phyloP scores from a whole-genome alignment of 2,797 vertebrate genomes.

The Rhincodon typus region DNA sequence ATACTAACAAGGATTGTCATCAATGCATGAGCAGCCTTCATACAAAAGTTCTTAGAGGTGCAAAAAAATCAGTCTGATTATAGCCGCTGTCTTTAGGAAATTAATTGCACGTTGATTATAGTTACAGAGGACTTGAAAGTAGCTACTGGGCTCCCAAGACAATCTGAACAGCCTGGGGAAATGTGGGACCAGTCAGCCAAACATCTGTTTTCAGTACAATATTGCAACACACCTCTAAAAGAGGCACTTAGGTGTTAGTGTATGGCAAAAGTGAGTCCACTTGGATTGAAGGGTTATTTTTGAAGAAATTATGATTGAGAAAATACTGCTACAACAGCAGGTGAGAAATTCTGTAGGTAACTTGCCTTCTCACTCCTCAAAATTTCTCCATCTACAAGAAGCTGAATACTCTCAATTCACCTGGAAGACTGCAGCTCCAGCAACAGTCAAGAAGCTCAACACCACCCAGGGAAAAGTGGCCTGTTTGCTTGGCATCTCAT shows the following conservation, averaged over 20 bases:
- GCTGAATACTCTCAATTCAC: background rate
- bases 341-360: background rate
- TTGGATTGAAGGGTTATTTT: background rate
- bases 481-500: background rate
- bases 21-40: background rate
- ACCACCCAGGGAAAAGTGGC: background rate
- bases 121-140: background rate
- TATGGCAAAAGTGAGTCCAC: background rate
- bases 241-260: background rate
- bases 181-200: background rate
- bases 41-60: background rate
- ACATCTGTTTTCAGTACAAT: background rate
- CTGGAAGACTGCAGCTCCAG: background rate
- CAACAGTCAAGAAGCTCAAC: too few species aligned
- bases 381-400: background rate
- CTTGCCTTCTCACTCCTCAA: background rate
- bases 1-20: background rate
- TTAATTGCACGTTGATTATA: background rate
- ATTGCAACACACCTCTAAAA: background rate
- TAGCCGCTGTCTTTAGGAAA: background rate
- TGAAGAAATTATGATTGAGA: background rate
- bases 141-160: background rate
- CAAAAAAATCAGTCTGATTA: background rate
- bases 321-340: background rate
- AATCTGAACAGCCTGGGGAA: background rate